These are phyloP conservation scores for Ophion slaviceki DNA, from an alignment of 2,888 invertebrate genomes.

Conservation along the genomic window DNA sequence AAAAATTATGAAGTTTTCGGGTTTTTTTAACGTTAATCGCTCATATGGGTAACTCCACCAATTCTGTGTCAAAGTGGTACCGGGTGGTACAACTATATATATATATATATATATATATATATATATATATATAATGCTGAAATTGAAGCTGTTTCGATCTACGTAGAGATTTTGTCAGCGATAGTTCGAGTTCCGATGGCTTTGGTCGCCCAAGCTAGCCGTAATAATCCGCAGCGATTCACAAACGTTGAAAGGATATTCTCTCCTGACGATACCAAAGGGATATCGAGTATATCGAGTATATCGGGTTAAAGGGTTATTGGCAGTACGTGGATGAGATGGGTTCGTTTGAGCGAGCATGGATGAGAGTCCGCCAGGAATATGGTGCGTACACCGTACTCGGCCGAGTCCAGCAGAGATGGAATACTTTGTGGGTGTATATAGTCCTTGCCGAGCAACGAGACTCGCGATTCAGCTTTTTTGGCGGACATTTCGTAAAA, in stretches of 20 bases:
- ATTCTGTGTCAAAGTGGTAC: too few relatives aligned
- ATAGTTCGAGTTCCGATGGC: background rate
- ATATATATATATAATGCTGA: background rate
- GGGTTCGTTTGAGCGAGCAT: background rate
- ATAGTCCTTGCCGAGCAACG: background rate
- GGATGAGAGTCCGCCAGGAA: background rate
- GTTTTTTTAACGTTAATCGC: too few relatives aligned
- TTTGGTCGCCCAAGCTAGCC: background rate
- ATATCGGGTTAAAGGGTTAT: conserved; percentile 12
- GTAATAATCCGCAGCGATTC: conserved; percentile 4
- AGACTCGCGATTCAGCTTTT: background rate
- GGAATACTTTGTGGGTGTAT: too few relatives aligned
- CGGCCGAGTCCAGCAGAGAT: background rate
- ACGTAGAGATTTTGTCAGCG: background rate
- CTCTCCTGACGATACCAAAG: background rate
- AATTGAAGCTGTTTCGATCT: background rate
- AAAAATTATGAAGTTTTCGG: too few relatives aligned
- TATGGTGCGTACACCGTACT: background rate
- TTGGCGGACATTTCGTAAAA: too few relatives aligned
- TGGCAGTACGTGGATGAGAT: background rate
- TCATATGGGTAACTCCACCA: too few relatives aligned
- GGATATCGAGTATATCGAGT: background rate
- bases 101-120: too few relatives aligned
- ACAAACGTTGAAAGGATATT: conserved; percentile 3
- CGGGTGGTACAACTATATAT: too few relatives aligned